Evolutionary conservation across 2,888 invertebrate genomes (phyloP).

Genomic region (Melanchra persicariae): DNA sequence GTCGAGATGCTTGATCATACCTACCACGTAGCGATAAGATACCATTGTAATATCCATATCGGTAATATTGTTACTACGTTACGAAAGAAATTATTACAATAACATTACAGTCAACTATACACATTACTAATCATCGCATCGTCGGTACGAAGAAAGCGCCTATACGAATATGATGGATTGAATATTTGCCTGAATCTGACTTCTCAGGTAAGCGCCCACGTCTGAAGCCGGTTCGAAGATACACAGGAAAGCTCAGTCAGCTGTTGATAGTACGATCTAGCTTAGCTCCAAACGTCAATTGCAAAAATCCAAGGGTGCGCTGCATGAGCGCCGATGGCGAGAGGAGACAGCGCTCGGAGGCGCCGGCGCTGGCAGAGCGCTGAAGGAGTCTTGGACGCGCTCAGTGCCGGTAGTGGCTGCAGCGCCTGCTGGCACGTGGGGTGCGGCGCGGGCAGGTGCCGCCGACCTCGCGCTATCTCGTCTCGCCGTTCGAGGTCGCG

Average conservation of each 20-base stretch:
- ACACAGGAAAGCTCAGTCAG: conserved; percentile 30
- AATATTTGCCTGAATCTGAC: conserved; percentile 43
- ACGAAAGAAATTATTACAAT: conserved; percentile 60
- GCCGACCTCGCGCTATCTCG: conserved; percentile 89
- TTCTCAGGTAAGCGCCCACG: conserved; percentile 37
- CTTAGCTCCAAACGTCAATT: conserved; percentile 63
- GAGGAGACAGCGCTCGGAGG: conserved; percentile 62
- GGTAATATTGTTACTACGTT: conserved; percentile 50
- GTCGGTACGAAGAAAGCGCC: conserved; percentile 17
- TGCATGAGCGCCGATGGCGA: conserved; percentile 26
- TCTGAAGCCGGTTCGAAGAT: conserved; percentile 28
- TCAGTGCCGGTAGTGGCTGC: conserved; percentile 75
- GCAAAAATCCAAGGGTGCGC: conserved; percentile 48
- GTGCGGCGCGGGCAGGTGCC: conserved; percentile 85
- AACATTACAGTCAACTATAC: conserved; percentile 49
- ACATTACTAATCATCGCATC: conserved; percentile 33
- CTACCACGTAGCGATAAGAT: conserved; percentile 47
- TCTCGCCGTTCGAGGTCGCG: conserved; percentile 88
- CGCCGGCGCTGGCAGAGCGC: conserved; percentile 18
- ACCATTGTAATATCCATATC: conserved; percentile 50
- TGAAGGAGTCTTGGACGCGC: conserved; percentile 61
- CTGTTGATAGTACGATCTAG: conserved; percentile 19
- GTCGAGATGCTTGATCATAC: conserved; percentile 31
- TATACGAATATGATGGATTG: conserved; percentile 20
- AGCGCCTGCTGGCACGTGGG: conserved; percentile 82